These are phyloP conservation scores for Paraplagusia blochii DNA, from an alignment of 2,113 vertebrate species.

Conservation along the genomic window DNA sequence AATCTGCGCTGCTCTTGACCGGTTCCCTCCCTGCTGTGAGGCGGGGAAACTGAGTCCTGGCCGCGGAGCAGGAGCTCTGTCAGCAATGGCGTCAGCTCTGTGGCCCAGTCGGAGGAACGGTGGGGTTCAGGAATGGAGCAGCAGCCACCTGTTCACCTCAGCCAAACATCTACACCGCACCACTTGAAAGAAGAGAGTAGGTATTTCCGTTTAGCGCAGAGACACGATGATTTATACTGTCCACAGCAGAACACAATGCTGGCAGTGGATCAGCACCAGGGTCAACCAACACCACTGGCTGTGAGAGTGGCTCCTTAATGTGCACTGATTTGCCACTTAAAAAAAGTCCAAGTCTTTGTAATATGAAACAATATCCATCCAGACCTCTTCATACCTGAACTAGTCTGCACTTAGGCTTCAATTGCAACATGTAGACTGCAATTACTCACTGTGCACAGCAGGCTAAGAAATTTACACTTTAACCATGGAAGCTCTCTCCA, in stretches of 20 bases:
- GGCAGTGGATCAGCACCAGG: conserved; percentile 7
- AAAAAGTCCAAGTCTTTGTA: conserved; percentile 1
- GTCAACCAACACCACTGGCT: conserved; percentile 13
- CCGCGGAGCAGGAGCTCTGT: conserved; percentile 37
- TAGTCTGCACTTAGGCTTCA: too few species aligned
- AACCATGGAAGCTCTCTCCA: too few species aligned
- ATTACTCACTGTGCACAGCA: too few species aligned
- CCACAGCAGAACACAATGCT: conserved; percentile 5
- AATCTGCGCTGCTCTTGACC: conserved; percentile 27
- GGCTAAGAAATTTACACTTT: too few species aligned
- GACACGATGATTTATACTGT: conserved; percentile 10
- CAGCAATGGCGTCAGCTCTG: conserved; percentile 47
- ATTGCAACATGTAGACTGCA: too few species aligned
- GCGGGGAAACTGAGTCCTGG: conserved; percentile 41
- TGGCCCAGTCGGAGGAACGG: conserved; percentile 20
- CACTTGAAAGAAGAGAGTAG: conserved; percentile 15
- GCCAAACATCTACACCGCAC: conserved; percentile 22
- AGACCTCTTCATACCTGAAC: background rate
- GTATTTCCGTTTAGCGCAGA: conserved; percentile 24
- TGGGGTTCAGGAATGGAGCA: conserved; percentile 19
- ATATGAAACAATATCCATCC: background rate
- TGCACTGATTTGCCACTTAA: conserved; percentile 1
- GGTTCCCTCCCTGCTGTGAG: conserved; percentile 46
- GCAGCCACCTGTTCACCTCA: conserved; percentile 53
- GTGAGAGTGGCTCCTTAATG: background rate